Base-by-base conservation (phyloP, 2,797 vertebrate species). In the Serranus cabrilla region DNA sequence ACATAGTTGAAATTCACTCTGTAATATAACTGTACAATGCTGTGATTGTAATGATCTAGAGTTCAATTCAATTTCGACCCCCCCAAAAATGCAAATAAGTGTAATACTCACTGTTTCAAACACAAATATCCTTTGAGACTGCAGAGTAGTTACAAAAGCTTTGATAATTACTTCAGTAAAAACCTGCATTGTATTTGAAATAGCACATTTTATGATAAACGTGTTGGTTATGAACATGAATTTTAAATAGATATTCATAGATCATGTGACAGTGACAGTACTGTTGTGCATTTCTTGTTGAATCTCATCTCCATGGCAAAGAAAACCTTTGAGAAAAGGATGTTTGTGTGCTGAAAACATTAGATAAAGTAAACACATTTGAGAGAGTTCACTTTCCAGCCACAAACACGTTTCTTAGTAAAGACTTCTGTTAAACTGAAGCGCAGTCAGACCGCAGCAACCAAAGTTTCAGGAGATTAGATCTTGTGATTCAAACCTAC, bases 381-480 rank as follows among this genome's bases (percentile, higher is more conserved):
- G 14, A 20, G 14, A 70, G 55, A 31, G 17, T 40, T 75, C 20
- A n/a, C 31, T 68, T 78, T 76, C 56, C 68, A 54, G 77, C 55
- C 18, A 42, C 25, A 57, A 18, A 67, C 70, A 18, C 18, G 63
- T 60, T 55, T 81, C 46, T 62, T 46, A 34, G 49, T 63, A 58
- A 66, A 49, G 57, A 71, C 50, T 46, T 79, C 20, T 72, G 45
- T 75, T 63, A 80, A 57, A 71, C 42, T 55, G 65, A 75, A 63
- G 63, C 74, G 25, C 12, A 13, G 39, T 70, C 43, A 42, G 27
- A 63, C 71, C 47, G 7, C 47, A 56, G 40, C 52, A 56, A 62
- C 69, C 62, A 18, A 65, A 70, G 60, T 5, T 39, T 65, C 34
- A 67, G 49, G 39, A 74, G 55, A 79, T 74, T 14, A 62, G 40